Evolutionary conservation across 2,888 invertebrate genomes (phyloP).

Genomic region (Leucania comma): DNA sequence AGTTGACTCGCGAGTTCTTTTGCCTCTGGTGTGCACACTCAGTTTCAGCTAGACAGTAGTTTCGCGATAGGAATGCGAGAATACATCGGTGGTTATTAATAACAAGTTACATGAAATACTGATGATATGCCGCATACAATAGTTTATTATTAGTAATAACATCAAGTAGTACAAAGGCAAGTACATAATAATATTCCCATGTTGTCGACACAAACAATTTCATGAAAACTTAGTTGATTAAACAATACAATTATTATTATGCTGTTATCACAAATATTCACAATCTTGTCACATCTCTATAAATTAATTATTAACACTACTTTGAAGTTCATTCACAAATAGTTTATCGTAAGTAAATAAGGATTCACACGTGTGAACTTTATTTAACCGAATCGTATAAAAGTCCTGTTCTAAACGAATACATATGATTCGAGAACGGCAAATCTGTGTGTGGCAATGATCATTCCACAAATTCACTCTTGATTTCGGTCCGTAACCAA

Average conservation of each 20-base stretch:
- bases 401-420: neutral
- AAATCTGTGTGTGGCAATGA: neutral
- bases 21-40: neutral
- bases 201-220: neutral
- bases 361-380: neutral
- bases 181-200: too few relatives aligned
- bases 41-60: neutral
- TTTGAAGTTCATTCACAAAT: slow-evolving; percentile 26
- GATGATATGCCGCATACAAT: slow-evolving; percentile 1
- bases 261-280: slow-evolving; percentile 56
- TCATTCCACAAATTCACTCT: neutral
- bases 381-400: neutral
- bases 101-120: slow-evolving; percentile 15
- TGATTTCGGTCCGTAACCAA: neutral
- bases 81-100: slow-evolving; percentile 34
- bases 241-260: slow-evolving; percentile 39
- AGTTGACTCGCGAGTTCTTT: neutral
- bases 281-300: slow-evolving; percentile 42
- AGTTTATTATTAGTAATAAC: slow-evolving; percentile 15
- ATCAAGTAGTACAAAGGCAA: slow-evolving; percentile 27
- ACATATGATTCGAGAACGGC: neutral
- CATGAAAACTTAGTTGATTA: slow-evolving; percentile 16
- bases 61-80: slow-evolving; percentile 18
- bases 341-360: neutral
- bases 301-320: slow-evolving; percentile 36